Base-by-base conservation (phyloP, 2,888 invertebrate species). In the Dinocampus coccinellae region DNA sequence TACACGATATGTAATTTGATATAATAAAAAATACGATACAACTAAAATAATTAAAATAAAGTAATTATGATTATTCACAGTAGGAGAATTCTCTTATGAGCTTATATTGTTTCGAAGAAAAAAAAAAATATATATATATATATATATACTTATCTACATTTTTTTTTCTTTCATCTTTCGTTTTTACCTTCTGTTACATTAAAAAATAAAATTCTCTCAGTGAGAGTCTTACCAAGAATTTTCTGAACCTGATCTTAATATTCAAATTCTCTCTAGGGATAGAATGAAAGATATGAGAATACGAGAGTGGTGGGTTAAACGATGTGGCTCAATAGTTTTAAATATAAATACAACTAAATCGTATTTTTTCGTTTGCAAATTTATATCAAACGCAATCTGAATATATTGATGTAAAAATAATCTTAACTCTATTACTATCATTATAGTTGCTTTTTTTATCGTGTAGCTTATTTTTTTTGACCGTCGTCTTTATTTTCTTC, bases 171-270 rank as follows among this genome's bases (percentile, higher is more conserved):
- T 29, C 6, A n/a, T 10, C 6, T 24, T 61, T 61, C 13, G 11
- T 61, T 39, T 39, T 39, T 39, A n/a, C 6, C n/a, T n/a, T n/a
- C 13, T 3, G 13, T 39, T 13, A 39, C n/a, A n/a, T n/a, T n/a
- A 47, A 3, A 20, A 16, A 47, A 47, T 16, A n/a, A 26, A 16
- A 29, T 39, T 52, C 63, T 39, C 52, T 64, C 33, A 10, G 52
- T 11, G 52, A 29, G 52, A 64, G 29, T n/a, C 52, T 33, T 33
- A 65, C 58, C 26, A 57, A 29, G 66, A 74, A 73, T 74, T 75
- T 74, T 72, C 72, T 67, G 74, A 69, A 70, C 77, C 16, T 47
- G 76, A 81, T 80, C 77, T 81, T 80, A 82, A 82, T 82, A 82
- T 82, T 82, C 79, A 80, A 76, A 81, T 78, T 74, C 63, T 64